Evolutionary conservation across 1,140 invertebrate species (phyloP).

Genomic region (Drosophila auraria): DNA sequence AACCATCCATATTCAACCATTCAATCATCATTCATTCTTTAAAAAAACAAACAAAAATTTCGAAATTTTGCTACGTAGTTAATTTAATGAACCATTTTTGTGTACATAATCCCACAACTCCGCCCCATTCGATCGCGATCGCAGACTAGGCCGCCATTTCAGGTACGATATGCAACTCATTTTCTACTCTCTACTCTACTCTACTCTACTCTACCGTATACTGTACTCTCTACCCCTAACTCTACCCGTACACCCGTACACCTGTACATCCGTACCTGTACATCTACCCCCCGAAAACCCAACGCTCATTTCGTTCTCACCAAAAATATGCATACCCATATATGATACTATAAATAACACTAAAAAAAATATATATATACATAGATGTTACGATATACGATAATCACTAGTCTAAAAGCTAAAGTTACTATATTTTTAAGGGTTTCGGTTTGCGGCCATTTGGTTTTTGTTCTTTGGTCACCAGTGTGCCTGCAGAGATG

Average conservation of each 20-base stretch:
- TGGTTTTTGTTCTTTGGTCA: constrained; percentile 35
- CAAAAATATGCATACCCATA: constrained; percentile 27
- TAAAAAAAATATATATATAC: constrained; percentile 2
- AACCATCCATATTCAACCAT: constrained; percentile 34
- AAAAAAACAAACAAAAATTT: constrained; percentile 66
- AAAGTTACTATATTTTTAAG: constrained; percentile 32
- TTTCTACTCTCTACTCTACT: constrained; percentile 73
- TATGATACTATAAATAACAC: neutral
- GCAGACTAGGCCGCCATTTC: constrained; percentile 85
- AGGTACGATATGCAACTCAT: constrained; percentile 84
- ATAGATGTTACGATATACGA: constrained; percentile 23
- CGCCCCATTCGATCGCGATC: constrained; percentile 77
- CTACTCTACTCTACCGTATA: constrained; percentile 57
- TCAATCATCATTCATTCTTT: constrained; percentile 60
- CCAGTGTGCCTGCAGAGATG: constrained; percentile 9
- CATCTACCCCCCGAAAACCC: neutral
- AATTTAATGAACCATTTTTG: constrained; percentile 83
- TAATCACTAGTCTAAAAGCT: constrained; percentile 26
- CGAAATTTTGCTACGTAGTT: constrained; percentile 83
- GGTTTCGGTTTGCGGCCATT: constrained; percentile 6
- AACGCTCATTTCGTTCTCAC: constrained; percentile 7
- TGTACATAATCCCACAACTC: constrained; percentile 83
- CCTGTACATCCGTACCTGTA: constrained; percentile 8
- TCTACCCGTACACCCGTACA: constrained; percentile 33
- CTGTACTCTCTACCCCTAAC: constrained; percentile 39